Conservation (phyloP, 64 coral and sea anemone species). For the Montipora capricornis region DNA sequence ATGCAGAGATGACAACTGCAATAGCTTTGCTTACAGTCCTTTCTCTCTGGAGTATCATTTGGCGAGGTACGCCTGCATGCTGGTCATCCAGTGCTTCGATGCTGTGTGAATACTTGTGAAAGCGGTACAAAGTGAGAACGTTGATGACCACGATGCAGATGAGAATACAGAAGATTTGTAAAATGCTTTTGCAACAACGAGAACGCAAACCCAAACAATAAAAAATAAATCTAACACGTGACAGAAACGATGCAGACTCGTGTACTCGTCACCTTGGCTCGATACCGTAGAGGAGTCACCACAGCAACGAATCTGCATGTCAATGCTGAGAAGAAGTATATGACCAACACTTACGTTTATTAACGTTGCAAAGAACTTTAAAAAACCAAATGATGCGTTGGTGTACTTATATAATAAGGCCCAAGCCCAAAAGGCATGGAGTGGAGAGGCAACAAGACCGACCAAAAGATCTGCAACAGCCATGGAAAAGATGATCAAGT, state of each 20-base stretch:
- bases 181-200: not conserved
- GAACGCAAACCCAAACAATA: not conserved
- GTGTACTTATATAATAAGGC: not conserved
- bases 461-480: conserved; percentile 46
- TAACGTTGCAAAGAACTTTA: not conserved
- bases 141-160: not conserved
- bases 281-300: conserved; percentile 20
- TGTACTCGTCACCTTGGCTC: not conserved
- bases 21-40: too few relatives aligned
- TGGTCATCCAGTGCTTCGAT: too few relatives aligned
- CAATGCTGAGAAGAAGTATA: conserved; percentile 37
- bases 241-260: not conserved
- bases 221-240: not conserved
- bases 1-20: too few relatives aligned
- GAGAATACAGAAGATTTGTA: not conserved
- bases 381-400: not conserved
- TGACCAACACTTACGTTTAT: not conserved
- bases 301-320: conserved; percentile 42
- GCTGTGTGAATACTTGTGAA: not conserved
- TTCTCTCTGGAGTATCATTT: too few relatives aligned
- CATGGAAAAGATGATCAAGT: conserved; percentile 29
- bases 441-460: not conserved
- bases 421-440: not conserved
- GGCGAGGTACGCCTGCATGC: too few relatives aligned
- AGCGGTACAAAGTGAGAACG: not conserved